Percentiles rank a stretch among this genome's conserved stretches.
These are phyloP conservation scores for Amazona ochrocephala DNA, from an alignment of 2,797 vertebrate species.

Conservation along the genomic window DNA sequence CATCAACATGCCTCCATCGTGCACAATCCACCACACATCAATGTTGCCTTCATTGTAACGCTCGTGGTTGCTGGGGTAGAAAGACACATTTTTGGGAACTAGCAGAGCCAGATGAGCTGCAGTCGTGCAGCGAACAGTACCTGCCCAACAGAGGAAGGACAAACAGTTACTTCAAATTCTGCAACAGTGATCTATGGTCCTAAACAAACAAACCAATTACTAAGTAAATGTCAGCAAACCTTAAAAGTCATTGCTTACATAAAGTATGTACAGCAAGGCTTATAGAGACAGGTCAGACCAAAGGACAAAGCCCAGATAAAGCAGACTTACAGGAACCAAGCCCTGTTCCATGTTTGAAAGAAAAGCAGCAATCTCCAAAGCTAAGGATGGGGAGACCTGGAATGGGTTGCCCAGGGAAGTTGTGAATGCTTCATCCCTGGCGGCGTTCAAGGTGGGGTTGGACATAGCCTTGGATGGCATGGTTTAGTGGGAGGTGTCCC, in stretches of 20 bases:
- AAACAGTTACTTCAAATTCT: background rate
- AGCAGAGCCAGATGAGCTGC: slow-evolving; percentile 95
- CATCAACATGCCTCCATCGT: slow-evolving; percentile 99
- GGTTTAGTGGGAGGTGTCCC: no score
- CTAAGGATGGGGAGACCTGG: background rate
- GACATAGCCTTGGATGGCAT: no score
- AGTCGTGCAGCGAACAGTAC: slow-evolving; percentile 95
- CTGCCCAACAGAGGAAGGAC: slow-evolving; percentile 69
- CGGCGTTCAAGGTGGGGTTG: no score
- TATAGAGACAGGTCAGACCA: background rate
- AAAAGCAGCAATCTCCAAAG: background rate
- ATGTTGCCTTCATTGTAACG: slow-evolving; percentile 96
- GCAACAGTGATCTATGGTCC: background rate
- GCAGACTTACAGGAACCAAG: background rate
- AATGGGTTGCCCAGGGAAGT: no score
- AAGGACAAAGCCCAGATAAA: background rate
- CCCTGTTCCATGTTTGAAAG: background rate
- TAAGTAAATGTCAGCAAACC: background rate
- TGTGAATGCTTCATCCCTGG: no score
- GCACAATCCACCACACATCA: slow-evolving; percentile 99
- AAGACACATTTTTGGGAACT: slow-evolving; percentile 97
- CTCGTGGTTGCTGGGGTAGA: slow-evolving; percentile 97
- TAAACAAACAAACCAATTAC: background rate
- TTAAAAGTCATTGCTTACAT: background rate
- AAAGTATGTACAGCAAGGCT: background rate